A percentile compares a stretch with the other conserved stretches of the same genome.
phyloP scores from a whole-genome alignment of 2,888 invertebrate species.

The Crepidodera aurea region DNA sequence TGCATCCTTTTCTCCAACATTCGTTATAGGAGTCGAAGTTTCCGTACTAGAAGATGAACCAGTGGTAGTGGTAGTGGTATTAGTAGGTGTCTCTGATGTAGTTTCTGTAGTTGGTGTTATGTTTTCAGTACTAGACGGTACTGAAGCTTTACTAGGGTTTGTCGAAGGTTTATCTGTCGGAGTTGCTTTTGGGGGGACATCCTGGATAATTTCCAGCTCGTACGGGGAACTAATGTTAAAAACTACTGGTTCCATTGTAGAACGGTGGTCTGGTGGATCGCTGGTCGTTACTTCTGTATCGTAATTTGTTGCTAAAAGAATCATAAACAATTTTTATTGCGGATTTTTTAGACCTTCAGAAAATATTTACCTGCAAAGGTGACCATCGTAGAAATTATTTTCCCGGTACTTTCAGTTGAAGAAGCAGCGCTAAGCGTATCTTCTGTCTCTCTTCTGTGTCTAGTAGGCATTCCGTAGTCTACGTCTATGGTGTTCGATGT shows the following conservation, averaged over 20 bases:
- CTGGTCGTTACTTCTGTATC: conserved; percentile 43
- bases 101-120: conserved; percentile 1
- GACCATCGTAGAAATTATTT: conserved; percentile 20
- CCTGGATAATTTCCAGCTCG: neutral
- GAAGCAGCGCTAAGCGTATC: conserved; percentile 54
- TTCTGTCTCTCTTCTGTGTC: conserved; percentile 61
- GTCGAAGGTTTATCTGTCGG: conserved; percentile 10
- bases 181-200: neutral
- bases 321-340: too few relatives aligned
- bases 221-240: conserved; percentile 16
- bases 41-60: conserved; percentile 7
- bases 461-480: conserved; percentile 58
- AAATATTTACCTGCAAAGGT: conserved; percentile 23
- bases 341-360: too few relatives aligned
- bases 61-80: neutral
- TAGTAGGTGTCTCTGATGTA: neutral
- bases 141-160: neutral
- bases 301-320: conserved; percentile 32
- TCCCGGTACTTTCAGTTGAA: conserved; percentile 49
- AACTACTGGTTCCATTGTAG: conserved; percentile 43
- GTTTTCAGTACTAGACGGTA: neutral
- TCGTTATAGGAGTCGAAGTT: neutral
- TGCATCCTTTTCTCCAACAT: conserved; percentile 25
- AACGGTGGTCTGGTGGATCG: conserved; percentile 29
- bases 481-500: conserved; percentile 59